Conservation (phyloP, 2,797 vertebrate genomes). For the Sebastes glaucus region DNA sequence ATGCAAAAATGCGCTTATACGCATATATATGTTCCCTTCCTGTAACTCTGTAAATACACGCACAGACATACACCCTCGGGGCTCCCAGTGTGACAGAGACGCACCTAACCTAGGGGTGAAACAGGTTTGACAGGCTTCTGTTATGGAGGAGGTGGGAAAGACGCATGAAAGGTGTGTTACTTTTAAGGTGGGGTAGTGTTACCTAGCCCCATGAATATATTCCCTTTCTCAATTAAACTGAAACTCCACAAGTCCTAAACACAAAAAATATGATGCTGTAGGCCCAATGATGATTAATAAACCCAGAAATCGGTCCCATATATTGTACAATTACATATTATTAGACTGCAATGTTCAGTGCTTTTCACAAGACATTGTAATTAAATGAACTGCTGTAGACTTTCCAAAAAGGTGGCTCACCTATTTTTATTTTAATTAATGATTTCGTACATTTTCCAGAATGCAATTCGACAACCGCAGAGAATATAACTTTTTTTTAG, state of each 20-base stretch:
- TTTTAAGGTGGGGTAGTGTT: constrained; percentile 11
- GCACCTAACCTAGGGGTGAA: constrained; percentile 62
- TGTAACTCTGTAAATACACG: constrained; percentile 21
- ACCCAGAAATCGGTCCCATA: background rate
- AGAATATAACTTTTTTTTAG: background rate
- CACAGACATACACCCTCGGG: constrained; percentile 32
- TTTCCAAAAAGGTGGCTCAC: background rate
- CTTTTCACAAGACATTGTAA: background rate
- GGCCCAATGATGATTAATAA: background rate
- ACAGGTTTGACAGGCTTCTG: constrained; percentile 80
- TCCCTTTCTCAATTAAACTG: background rate
- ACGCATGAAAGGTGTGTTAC: constrained; percentile 17
- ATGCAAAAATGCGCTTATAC: background rate
- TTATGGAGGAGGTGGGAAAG: constrained; percentile 32
- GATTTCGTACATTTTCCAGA: background rate
- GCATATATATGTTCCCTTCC: constrained; percentile 10
- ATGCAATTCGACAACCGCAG: background rate
- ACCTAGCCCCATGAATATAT: background rate
- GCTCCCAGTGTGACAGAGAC: constrained; percentile 47
- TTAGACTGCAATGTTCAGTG: background rate
- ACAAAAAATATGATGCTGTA: background rate
- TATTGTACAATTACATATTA: background rate
- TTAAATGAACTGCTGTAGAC: background rate
- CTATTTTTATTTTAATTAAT: background rate
- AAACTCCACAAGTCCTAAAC: background rate